Base-by-base conservation (phyloP, 2,797 vertebrate species). In the Synanceia verrucosa region DNA sequence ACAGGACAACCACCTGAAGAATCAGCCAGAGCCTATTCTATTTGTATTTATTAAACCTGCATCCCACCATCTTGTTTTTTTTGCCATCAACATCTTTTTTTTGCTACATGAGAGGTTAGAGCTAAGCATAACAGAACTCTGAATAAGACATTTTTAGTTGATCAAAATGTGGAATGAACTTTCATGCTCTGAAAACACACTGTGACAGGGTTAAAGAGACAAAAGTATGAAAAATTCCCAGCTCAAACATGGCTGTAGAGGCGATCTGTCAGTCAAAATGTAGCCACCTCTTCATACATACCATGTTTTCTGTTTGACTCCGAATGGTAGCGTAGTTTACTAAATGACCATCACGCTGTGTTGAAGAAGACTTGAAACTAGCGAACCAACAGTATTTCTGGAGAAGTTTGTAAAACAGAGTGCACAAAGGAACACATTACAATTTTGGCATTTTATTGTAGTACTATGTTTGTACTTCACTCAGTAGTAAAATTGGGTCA, bases 401-500 rank as follows among this genome's bases (percentile, higher is more conserved):
- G 1, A 46, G 8, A 52, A 5, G 3, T 6, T n/a, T 13, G 9
- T 10, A 34, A 44, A 19, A 50, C 16, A 26, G 21, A 14, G 39
- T 2, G 2, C 11, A 43, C 23, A 48, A 13, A 14, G 16, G 26
- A 39, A 7, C 1, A 37, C n/a, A 19, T 24, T 16, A 5, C 3
- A 23, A 19, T 19, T 28, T 73, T 64, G 64, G 52, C n/a, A 50
- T 43, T 51, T 61, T 39, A n/a, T 44, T 31, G 47, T 11, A n/a
- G 44, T n/a, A n/a, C 1, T n/a, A 29, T 64, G 29, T 63, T 70
- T 34, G 16, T n/a, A 9, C 53, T 39, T 39, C 21, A 55, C 60
- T 63, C 43, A 47, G 64, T 2, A 24, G 21, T 51, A 26, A 64
- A 65, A 70, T 58, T 33, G 39, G 9, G 31, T 65, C 51, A 58